phyloP scores from a whole-genome alignment of 2,888 invertebrate genomes.

The Atherix ibis region DNA sequence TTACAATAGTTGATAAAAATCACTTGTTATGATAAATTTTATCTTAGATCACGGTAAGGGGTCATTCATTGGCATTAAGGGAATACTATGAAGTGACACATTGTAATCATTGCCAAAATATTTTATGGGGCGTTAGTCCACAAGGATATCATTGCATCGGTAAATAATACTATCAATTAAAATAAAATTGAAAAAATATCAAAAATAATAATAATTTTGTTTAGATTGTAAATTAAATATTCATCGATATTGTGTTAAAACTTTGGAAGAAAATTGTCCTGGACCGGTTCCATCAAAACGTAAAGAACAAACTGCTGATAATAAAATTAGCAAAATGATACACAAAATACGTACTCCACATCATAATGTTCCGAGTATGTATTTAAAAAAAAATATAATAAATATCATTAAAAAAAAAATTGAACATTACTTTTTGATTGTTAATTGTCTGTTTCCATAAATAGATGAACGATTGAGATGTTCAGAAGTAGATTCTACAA shows the following conservation, averaged over 20 bases:
- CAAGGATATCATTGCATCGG: conserved; percentile 93
- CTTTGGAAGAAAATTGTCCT: conserved; percentile 68
- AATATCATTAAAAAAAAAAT: too few species aligned
- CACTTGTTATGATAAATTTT: too few species aligned
- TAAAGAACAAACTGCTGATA: conserved; percentile 45
- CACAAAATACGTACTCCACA: conserved; percentile 37
- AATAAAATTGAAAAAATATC: too few species aligned
- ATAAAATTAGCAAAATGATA: conserved; percentile 58
- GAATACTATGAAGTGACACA: conserved; percentile 79
- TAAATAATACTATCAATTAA: conserved; percentile 25
- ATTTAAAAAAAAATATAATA: too few species aligned
- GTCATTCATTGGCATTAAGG: conserved; percentile 78
- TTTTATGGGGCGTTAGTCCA: conserved; percentile 90
- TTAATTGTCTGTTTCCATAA: too few species aligned
- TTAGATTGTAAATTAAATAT: conserved; percentile 72
- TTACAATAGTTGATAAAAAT: too few species aligned
- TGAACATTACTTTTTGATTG: too few species aligned
- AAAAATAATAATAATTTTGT: conserved; percentile 27
- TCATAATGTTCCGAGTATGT: conserved; percentile 12
- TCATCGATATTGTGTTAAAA: conserved; percentile 65
- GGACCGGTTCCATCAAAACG: conserved; percentile 43
- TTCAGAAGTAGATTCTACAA: too few species aligned
- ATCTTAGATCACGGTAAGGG: conserved; percentile 57
- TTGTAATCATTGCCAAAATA: conserved; percentile 85
- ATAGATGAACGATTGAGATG: too few species aligned